Evolutionary conservation across 92 coral and sea anemone genomes (phyloP).

Genomic region (Bergia sp.): DNA sequence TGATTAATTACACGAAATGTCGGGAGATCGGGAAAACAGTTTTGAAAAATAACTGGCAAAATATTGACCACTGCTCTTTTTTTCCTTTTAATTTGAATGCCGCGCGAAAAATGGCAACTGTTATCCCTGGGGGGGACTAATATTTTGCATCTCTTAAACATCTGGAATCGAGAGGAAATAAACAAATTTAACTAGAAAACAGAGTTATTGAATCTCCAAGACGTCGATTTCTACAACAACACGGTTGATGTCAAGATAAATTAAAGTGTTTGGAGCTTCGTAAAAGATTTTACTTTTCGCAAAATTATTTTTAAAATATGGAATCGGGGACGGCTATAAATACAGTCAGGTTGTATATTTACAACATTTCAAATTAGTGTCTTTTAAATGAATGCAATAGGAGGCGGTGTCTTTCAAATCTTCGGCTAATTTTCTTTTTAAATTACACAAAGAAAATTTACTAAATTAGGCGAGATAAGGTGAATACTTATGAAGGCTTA

Average conservation of each 20-base stretch:
- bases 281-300: not conserved
- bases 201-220: not conserved
- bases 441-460: constrained; percentile 32
- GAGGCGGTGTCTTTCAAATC: constrained; percentile 38
- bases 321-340: not conserved
- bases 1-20: constrained; percentile 8
- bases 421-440: not conserved
- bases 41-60: constrained; percentile 5
- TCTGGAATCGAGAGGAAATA: constrained; percentile 29
- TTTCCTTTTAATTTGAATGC: too few relatives aligned
- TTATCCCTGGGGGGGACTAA: not conserved
- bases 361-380: not conserved
- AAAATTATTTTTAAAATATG: not conserved
- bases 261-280: not conserved
- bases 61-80: too few relatives aligned
- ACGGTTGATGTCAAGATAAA: constrained; percentile 1
- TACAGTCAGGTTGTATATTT: constrained; percentile 7
- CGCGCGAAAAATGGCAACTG: not conserved
- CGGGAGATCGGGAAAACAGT: not conserved
- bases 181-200: constrained; percentile 26
- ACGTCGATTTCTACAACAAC: not conserved
- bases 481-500: constrained; percentile 8
- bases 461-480: constrained; percentile 27
- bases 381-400: constrained; percentile 1
- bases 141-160: not conserved